These are phyloP conservation scores for Hemiscyllium ocellatum DNA, from an alignment of 2,113 vertebrate genomes.

Conservation along the genomic window DNA sequence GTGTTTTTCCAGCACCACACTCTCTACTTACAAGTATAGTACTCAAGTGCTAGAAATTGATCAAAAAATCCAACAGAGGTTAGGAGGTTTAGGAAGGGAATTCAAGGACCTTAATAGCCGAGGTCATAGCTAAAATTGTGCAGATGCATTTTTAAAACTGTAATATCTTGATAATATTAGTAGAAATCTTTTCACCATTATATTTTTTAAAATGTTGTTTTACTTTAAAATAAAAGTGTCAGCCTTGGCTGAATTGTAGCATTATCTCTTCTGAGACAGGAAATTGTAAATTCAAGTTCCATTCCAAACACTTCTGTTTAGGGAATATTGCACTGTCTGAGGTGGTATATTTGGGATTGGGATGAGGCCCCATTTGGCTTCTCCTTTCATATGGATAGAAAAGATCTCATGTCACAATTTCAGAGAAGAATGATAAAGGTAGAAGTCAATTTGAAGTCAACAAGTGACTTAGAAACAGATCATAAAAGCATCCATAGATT, in stretches of 20 bases:
- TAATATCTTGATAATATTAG: background rate
- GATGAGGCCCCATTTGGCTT: no score
- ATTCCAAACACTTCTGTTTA: background rate
- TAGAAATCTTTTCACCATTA: background rate
- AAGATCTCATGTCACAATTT: no score
- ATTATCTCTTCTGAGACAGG: background rate
- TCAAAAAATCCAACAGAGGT: no score
- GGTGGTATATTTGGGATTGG: no score
- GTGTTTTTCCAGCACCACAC: no score
- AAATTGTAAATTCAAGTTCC: background rate
- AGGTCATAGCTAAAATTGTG: background rate
- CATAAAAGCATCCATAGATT: no score
- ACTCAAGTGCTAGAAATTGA: no score
- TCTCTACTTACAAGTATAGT: no score
- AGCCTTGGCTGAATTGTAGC: background rate
- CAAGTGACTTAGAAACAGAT: no score
- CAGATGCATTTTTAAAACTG: background rate
- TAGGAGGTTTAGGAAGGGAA: background rate
- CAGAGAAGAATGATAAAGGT: no score
- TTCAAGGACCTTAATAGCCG: background rate
- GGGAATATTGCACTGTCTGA: background rate
- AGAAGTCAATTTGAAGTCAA: no score
- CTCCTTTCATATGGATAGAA: no score
- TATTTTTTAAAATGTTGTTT: background rate
- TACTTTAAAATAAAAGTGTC: background rate